phyloP scores from a whole-genome alignment of 2,888 invertebrate genomes.

The Diachrysia chrysitis region DNA sequence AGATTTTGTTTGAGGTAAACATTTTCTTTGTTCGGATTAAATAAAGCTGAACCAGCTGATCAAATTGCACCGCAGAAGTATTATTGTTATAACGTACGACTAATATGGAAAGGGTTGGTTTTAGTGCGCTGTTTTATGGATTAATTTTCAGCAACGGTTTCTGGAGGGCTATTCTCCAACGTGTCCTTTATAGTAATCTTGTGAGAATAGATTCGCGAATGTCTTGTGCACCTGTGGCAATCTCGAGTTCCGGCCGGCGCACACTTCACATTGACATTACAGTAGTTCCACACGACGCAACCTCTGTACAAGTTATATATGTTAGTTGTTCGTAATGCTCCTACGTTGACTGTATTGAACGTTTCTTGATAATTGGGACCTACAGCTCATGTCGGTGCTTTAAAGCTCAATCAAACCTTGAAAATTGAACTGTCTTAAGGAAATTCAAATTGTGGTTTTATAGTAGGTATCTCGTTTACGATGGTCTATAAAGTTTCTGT shows the following conservation, averaged over 20 bases:
- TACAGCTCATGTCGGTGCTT: constrained; percentile 68
- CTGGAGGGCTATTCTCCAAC: constrained; percentile 15
- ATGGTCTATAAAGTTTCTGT: constrained; percentile 66
- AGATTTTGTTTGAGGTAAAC: constrained; percentile 10
- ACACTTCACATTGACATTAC: constrained; percentile 60
- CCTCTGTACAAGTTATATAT: constrained; percentile 57
- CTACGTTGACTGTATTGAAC: constrained; percentile 61
- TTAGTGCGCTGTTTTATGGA: constrained; percentile 9
- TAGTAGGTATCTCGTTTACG: constrained; percentile 69
- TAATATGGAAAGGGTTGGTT: constrained; percentile 8
- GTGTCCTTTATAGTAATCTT: constrained; percentile 24
- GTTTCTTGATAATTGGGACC: constrained; percentile 73
- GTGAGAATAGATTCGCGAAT: constrained; percentile 38
- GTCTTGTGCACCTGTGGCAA: constrained; percentile 25
- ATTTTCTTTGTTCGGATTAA: constrained; percentile 35
- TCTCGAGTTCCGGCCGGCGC: constrained; percentile 14
- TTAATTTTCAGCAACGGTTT: not conserved
- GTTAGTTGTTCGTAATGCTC: constrained; percentile 61
- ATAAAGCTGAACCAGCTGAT: constrained; percentile 15
- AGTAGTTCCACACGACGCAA: constrained; percentile 56
- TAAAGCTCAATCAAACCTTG: constrained; percentile 77
- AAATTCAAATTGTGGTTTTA: constrained; percentile 73
- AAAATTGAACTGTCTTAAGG: constrained; percentile 76
- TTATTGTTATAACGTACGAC: constrained; percentile 7
- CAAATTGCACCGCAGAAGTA: constrained; percentile 12